phyloP scores from a whole-genome alignment of 2,888 invertebrate species.

The Scrobipalpa atriplicella region DNA sequence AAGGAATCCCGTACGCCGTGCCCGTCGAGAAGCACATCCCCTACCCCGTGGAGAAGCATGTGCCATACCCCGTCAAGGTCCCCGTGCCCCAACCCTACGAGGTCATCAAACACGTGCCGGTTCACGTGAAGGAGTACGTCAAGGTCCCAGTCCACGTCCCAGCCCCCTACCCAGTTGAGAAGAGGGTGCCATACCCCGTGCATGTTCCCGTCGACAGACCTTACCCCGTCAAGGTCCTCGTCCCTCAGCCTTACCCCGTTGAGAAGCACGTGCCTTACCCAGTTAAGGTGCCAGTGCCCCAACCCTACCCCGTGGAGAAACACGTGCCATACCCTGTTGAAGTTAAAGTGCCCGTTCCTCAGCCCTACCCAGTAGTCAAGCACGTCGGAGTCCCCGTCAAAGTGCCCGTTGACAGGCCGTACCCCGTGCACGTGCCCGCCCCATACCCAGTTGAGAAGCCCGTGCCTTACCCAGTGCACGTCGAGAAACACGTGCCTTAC shows the following conservation, averaged over 20 bases:
- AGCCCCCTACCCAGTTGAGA: conserved; percentile 90
- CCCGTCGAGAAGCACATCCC: conserved; percentile 85
- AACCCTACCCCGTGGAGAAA: conserved; percentile 90
- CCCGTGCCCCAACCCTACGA: conserved; percentile 88
- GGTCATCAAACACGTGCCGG: conserved; percentile 86
- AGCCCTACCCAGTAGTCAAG: conserved; percentile 88
- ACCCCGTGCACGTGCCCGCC: conserved; percentile 86
- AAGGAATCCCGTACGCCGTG: conserved; percentile 85
- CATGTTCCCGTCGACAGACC: conserved; percentile 89
- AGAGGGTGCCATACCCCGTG: conserved; percentile 87
- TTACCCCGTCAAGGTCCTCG: conserved; percentile 89
- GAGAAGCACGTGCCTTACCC: conserved; percentile 89
- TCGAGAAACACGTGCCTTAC: conserved; percentile 78
- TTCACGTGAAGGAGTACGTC: conserved; percentile 90
- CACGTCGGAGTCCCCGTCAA: conserved; percentile 86
- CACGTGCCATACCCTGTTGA: conserved; percentile 88
- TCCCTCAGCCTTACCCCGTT: conserved; percentile 91
- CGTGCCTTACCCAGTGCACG: conserved; percentile 81
- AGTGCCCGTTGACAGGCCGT: conserved; percentile 86
- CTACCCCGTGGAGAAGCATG: conserved; percentile 85
- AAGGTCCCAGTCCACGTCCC: conserved; percentile 91
- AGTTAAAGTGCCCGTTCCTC: conserved; percentile 89
- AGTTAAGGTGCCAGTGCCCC: conserved; percentile 89
- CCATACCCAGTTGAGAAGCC: conserved; percentile 84
- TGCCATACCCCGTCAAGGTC: conserved; percentile 87